Conservation (phyloP, 2,888 invertebrate genomes). For the Eristalinus sepulchralis region DNA sequence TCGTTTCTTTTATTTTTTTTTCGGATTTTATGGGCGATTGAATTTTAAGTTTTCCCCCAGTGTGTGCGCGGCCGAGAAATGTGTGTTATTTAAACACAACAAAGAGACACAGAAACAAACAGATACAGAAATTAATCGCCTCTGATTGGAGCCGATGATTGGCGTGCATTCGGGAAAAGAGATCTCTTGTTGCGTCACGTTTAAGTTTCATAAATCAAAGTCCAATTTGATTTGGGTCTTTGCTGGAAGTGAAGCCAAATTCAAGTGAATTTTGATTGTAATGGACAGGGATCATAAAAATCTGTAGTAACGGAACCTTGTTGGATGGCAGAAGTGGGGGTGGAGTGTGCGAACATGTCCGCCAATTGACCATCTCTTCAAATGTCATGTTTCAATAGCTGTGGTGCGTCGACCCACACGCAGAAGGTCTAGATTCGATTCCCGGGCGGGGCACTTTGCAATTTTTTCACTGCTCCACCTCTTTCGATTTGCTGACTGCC, state of each 20-base stretch:
- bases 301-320: too few species aligned
- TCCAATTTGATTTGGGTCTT: too few species aligned
- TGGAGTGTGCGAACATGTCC: too few species aligned
- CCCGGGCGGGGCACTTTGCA: too few species aligned
- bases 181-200: slow-evolving; percentile 9
- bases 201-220: slow-evolving; percentile 38
- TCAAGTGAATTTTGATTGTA: neutral
- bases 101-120: neutral
- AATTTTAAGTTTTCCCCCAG: slow-evolving; percentile 38
- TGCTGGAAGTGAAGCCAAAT: neutral
- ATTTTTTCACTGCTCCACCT: too few species aligned
- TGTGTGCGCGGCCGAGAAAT: neutral
- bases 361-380: too few species aligned
- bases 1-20: slow-evolving; percentile 25
- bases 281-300: neutral
- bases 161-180: neutral
- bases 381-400: too few species aligned
- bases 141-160: slow-evolving; percentile 29
- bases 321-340: too few species aligned
- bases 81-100: slow-evolving; percentile 1
- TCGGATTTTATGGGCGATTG: slow-evolving; percentile 43
- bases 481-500: too few species aligned
- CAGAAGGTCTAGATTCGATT: too few species aligned
- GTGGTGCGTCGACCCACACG: too few species aligned
- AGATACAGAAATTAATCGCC: slow-evolving; percentile 18